Percentiles rank a stretch among this genome's conserved stretches.
Evolutionary conservation across 1,140 invertebrate species (phyloP).

Genomic region (Bemisia tabaci): DNA sequence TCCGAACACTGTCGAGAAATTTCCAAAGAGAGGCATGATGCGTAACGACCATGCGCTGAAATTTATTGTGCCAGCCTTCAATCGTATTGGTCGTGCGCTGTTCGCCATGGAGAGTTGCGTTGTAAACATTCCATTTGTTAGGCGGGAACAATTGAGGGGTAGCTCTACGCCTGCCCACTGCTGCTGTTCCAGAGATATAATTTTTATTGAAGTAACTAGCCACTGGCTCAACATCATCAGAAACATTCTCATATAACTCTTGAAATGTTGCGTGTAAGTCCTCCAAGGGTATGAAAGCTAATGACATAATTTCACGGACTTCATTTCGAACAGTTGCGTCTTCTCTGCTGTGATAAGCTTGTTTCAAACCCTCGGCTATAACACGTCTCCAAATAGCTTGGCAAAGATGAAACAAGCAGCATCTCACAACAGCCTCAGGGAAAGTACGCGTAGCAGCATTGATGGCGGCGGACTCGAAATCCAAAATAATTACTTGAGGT

Average conservation of each 20-base stretch:
- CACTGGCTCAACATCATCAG: neutral
- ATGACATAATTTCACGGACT: neutral
- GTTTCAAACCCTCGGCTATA: neutral
- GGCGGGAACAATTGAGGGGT: neutral
- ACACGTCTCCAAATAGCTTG: neutral
- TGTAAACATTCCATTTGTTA: neutral
- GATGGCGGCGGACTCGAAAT: neutral
- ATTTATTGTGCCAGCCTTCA: neutral
- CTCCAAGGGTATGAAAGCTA: neutral
- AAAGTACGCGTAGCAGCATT: neutral
- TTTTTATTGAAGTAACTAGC: neutral
- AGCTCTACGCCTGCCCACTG: neutral
- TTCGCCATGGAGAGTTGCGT: neutral
- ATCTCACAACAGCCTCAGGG: neutral
- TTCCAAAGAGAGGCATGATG: neutral
- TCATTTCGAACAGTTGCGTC: neutral
- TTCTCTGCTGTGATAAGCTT: neutral
- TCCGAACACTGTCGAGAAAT: neutral
- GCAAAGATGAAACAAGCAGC: neutral
- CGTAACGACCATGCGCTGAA: neutral
- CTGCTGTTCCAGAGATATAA: neutral
- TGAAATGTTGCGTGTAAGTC: neutral
- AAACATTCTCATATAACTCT: neutral
- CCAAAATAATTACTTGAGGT: neutral
- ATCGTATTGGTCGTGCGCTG: slow-evolving; percentile 2